These are phyloP conservation scores for Halichondria panicea DNA, from an alignment of 37 sponge, comb jelly and placozoan genomes.

Conservation along the genomic window DNA sequence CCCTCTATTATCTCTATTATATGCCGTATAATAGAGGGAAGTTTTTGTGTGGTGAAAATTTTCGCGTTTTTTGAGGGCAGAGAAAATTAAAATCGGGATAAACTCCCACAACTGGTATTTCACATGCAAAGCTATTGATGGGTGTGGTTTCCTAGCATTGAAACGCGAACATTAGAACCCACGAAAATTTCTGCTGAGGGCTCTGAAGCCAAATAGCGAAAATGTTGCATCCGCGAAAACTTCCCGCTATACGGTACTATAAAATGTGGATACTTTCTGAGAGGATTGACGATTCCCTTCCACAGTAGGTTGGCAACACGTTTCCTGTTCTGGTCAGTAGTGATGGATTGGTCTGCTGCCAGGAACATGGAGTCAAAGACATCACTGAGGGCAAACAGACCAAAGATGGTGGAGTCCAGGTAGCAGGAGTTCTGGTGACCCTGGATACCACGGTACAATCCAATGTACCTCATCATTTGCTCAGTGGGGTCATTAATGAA, in stretches of 20 bases:
- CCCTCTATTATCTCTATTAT: too few relatives aligned
- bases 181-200: too few relatives aligned
- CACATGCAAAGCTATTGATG: too few relatives aligned
- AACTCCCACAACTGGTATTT: too few relatives aligned
- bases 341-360: neutral
- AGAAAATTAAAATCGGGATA: too few relatives aligned
- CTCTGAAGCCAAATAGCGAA: too few relatives aligned
- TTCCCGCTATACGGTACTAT: too few relatives aligned
- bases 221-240: too few relatives aligned
- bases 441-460: slow-evolving; percentile 80
- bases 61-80: too few relatives aligned
- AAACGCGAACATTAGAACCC: too few relatives aligned
- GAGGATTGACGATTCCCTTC: slow-evolving; percentile 83
- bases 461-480: slow-evolving; percentile 31
- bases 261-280: slow-evolving; percentile 74
- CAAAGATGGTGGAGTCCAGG: slow-evolving; percentile 94
- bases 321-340: slow-evolving; percentile 3
- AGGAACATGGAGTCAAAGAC: slow-evolving; percentile 77
- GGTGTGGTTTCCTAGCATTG: neutral
- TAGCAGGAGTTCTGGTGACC: slow-evolving; percentile 98
- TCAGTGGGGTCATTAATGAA: neutral
- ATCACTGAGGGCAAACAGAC: slow-evolving; percentile 85
- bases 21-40: too few relatives aligned
- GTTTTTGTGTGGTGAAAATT: too few relatives aligned
- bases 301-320: slow-evolving; percentile 38